Evolutionary conservation across 2,113 vertebrate species (phyloP).

Genomic region (Callorhinus ursinus): DNA sequence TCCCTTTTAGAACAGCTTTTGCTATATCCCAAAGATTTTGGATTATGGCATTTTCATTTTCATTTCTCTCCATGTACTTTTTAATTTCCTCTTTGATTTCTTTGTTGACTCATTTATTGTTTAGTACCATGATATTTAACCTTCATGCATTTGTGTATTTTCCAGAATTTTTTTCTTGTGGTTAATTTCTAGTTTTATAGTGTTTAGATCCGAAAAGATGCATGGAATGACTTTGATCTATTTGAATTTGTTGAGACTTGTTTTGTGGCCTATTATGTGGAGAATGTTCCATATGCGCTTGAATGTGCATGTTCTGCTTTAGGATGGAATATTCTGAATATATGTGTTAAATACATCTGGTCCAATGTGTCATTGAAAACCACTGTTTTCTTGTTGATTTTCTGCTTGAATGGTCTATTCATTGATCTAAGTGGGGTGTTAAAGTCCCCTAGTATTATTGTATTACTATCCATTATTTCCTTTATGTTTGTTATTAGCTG

Average conservation of each 20-base stretch:
- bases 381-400: not conserved
- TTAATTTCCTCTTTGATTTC: not conserved
- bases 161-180: not conserved
- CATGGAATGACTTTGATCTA: not conserved
- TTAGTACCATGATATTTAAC: not conserved
- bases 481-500: not conserved
- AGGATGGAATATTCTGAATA: not conserved
- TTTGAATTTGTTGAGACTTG: not conserved
- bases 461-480: not conserved
- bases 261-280: not conserved
- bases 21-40: not conserved
- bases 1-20: not conserved
- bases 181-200: not conserved
- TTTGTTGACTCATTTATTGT: not conserved
- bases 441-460: not conserved
- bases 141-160: not conserved
- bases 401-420: not conserved
- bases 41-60: not conserved
- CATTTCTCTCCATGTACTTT: not conserved
- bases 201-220: not conserved
- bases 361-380: not conserved
- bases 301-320: not conserved
- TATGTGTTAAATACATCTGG: not conserved
- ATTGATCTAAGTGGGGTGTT: not conserved
- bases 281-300: not conserved